These are phyloP conservation scores for Beroe forskalii DNA, from an alignment of 37 sponge, comb jelly and placozoan genomes.

Conservation along the genomic window DNA sequence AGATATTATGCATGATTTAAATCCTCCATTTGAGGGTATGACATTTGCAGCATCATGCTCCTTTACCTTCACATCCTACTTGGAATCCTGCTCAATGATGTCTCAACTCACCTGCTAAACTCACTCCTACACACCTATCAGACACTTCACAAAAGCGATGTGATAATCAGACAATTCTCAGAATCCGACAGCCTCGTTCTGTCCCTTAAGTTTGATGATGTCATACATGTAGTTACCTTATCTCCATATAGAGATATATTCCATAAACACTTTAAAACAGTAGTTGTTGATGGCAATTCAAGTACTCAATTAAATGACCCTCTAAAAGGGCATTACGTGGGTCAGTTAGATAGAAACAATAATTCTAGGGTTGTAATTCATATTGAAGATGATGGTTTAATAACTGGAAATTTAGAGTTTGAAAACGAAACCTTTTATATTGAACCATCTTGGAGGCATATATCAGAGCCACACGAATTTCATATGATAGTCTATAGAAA, in stretches of 20 bases:
- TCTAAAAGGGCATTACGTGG: neutral
- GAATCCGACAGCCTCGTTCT: neutral
- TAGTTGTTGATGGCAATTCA: neutral
- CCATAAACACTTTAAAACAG: conserved; percentile 26
- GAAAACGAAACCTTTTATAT: neutral
- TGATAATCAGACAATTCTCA: neutral
- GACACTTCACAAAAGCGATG: conserved; percentile 14
- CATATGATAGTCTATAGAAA: conserved; percentile 30
- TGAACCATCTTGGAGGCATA: conserved; percentile 56
- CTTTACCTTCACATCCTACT: neutral
- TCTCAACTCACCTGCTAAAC: neutral
- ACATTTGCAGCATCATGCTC: no score
- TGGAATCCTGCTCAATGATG: neutral
- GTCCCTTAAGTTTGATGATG: neutral
- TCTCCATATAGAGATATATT: neutral
- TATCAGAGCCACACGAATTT: conserved; percentile 29
- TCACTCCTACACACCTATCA: conserved; percentile 11
- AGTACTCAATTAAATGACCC: neutral
- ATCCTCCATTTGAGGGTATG: no score
- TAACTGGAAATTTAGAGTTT: neutral
- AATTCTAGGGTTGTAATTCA: conserved; percentile 21
- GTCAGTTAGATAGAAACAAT: neutral
- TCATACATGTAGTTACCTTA: neutral
- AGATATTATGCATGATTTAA: no score
- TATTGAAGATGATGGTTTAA: neutral